A percentile compares a stretch with the other conserved stretches of the same genome.
Conservation (phyloP, 2,888 invertebrate genomes). For the Podabrus alpinus region DNA sequence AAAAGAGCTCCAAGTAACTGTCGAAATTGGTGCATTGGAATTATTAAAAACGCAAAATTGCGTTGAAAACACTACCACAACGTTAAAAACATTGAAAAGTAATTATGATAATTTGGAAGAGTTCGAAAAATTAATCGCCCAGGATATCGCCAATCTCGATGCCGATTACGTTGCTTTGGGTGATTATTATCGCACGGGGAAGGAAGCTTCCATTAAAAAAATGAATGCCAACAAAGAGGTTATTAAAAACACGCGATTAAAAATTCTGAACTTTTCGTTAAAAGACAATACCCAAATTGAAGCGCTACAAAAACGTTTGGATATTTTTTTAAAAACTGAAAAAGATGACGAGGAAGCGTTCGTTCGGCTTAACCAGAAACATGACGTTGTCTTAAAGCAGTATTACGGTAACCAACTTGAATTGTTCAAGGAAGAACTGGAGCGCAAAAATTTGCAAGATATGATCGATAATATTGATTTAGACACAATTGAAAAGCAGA, state of each 20-base stretch:
- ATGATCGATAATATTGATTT: background rate
- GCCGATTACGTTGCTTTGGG: background rate
- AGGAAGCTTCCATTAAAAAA: background rate
- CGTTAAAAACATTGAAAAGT: background rate
- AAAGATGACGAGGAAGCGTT: background rate
- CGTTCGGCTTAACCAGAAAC: background rate
- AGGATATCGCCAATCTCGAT: background rate
- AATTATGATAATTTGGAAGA: background rate
- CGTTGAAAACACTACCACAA: background rate
- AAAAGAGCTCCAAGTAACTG: background rate
- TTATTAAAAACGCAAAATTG: background rate
- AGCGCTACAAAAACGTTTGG: background rate
- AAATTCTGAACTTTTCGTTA: background rate
- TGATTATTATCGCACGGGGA: background rate
- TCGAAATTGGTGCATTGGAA: background rate
- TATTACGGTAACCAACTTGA: background rate
- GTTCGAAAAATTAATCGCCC: background rate
- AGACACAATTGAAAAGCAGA: background rate
- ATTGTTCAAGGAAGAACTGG: background rate
- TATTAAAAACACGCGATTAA: background rate
- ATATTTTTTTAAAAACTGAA: background rate
- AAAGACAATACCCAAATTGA: background rate
- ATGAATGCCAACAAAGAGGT: background rate
- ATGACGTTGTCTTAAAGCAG: background rate
- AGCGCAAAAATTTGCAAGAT: background rate